A percentile compares a stretch with the other conserved stretches of the same genome.
Evolutionary conservation across 2,113 vertebrate species (phyloP).

Genomic region (Apodemus speciosus): DNA sequence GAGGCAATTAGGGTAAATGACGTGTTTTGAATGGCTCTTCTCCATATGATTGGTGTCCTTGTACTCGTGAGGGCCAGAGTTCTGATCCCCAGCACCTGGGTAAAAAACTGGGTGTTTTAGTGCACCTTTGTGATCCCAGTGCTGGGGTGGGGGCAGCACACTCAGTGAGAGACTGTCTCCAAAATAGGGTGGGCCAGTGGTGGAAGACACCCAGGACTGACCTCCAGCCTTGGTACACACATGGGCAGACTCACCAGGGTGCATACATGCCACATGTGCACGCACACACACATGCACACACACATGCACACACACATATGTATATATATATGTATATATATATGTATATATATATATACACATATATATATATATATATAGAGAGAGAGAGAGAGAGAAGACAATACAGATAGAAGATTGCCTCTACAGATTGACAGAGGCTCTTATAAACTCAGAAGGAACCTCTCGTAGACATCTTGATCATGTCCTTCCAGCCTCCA

Average conservation of each 20-base stretch:
- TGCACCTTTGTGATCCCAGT: background rate
- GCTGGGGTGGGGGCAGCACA: accelerated
- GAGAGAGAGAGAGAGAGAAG: background rate
- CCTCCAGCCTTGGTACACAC: background rate
- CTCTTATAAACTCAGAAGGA: background rate
- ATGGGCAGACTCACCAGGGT: background rate
- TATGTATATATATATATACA: no score
- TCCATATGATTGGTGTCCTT: background rate
- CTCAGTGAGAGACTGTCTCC: background rate
- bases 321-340: no score
- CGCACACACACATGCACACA: background rate
- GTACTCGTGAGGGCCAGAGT: background rate
- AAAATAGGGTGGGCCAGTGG: background rate
- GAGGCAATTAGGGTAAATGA: background rate
- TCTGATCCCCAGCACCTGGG: no score
- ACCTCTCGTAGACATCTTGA: background rate
- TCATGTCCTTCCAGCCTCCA: background rate
- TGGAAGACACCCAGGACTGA: background rate
- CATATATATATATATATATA: no score
- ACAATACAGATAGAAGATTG: background rate
- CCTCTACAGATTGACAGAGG: background rate
- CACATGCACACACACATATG: no score
- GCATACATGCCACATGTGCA: background rate
- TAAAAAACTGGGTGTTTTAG: background rate
- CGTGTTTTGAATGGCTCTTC: background rate